Evolutionary conservation across 1,140 invertebrate genomes (phyloP).

Genomic region (Drosophila chauvacae): DNA sequence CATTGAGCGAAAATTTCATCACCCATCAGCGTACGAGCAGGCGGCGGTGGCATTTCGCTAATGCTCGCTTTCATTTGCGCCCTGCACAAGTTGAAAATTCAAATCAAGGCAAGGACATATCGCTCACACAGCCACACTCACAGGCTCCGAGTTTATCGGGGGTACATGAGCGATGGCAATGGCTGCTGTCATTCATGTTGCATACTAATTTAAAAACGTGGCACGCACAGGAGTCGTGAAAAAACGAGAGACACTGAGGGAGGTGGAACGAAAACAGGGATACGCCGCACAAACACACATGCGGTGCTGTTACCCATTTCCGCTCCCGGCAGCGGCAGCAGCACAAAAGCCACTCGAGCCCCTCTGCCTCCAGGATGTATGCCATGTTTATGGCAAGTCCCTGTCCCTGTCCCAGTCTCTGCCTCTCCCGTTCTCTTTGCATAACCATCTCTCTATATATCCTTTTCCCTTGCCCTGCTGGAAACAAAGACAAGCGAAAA

Average conservation of each 20-base stretch:
- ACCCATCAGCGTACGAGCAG: slow-evolving; percentile 26
- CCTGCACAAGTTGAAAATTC: slow-evolving; percentile 76
- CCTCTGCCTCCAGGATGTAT: slow-evolving; percentile 75
- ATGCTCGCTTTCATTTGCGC: slow-evolving; percentile 77
- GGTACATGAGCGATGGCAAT: slow-evolving; percentile 66
- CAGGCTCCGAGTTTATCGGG: slow-evolving; percentile 54
- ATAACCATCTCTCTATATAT: slow-evolving; percentile 1
- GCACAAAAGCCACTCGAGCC: slow-evolving; percentile 74
- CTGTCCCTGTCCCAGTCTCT: slow-evolving; percentile 10
- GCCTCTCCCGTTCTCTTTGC: neutral
- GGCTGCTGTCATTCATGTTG: slow-evolving; percentile 80
- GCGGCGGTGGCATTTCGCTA: slow-evolving; percentile 57
- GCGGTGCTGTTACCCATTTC: slow-evolving; percentile 80
- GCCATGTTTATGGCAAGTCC: slow-evolving; percentile 72
- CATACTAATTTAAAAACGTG: slow-evolving; percentile 82
- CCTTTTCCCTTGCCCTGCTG: slow-evolving; percentile 4
- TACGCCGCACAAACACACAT: slow-evolving; percentile 31
- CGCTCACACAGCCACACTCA: slow-evolving; percentile 18
- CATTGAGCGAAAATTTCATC: slow-evolving; percentile 62
- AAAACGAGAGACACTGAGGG: neutral
- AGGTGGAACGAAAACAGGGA: slow-evolving; percentile 7
- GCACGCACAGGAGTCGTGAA: slow-evolving; percentile 50
- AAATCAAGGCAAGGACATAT: slow-evolving; percentile 72
- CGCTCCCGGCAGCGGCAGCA: slow-evolving; percentile 76
- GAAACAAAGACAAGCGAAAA: slow-evolving; percentile 72